Conservation (phyloP, 2,797 vertebrate species). For the Micrastur ruficollis region DNA sequence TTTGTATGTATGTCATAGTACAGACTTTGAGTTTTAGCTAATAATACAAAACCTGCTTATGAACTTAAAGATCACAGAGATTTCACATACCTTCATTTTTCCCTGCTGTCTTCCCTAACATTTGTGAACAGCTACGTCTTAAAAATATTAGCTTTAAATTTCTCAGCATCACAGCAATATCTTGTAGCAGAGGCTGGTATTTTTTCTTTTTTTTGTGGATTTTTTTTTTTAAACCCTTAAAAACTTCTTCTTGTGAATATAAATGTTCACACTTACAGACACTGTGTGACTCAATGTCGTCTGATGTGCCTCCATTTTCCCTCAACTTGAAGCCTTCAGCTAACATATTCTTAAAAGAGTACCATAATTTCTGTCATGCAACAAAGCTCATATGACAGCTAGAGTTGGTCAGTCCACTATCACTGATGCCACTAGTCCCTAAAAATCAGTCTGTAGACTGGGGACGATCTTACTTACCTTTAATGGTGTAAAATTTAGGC, state of each 20-base stretch:
- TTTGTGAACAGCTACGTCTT: background rate
- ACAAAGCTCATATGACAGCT: background rate
- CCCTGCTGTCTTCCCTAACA: background rate
- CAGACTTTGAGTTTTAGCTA: background rate
- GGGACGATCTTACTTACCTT: background rate
- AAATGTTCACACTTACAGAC: background rate
- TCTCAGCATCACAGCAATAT: background rate
- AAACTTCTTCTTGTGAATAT: background rate
- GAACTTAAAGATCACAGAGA: background rate
- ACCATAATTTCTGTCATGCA: background rate
- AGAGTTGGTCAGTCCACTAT: background rate
- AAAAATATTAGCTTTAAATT: background rate
- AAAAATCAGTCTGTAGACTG: background rate
- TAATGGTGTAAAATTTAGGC: background rate
- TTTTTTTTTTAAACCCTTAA: background rate
- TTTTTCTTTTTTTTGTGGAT: background rate
- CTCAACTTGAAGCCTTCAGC: background rate
- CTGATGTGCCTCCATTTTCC: background rate
- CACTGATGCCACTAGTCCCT: background rate
- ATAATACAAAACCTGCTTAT: background rate
- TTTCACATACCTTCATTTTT: background rate
- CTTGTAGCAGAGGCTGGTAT: background rate
- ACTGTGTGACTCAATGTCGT: background rate
- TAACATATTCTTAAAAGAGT: background rate
- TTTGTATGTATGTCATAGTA: background rate